These are phyloP conservation scores for Trididemnum miniatum DNA, from an alignment of 23 tunicate species.

Conservation along the genomic window DNA sequence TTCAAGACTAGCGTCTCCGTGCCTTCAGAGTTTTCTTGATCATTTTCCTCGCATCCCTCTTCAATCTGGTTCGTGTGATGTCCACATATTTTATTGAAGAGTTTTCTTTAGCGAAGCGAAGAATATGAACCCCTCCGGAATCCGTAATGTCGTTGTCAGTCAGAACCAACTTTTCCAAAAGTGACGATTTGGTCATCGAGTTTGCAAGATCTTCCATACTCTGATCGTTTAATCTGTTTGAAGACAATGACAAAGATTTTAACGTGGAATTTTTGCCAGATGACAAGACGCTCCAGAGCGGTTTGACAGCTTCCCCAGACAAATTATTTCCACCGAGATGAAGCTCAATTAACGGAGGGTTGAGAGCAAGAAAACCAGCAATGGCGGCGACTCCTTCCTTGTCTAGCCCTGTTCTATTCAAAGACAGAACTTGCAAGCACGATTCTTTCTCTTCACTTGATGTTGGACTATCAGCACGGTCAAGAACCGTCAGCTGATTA, in stretches of 20 bases:
- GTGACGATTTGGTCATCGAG: neutral
- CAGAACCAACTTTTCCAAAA: constrained; percentile 1
- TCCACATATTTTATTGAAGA: neutral
- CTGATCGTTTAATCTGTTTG: constrained; percentile 20
- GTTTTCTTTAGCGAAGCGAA: constrained; percentile 28
- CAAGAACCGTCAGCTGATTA: constrained; percentile 3
- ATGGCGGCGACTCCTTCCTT: constrained; percentile 27
- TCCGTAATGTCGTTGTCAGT: constrained; percentile 38
- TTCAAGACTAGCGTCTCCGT: no score
- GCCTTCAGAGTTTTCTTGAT: neutral
- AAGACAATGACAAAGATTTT: constrained; percentile 6
- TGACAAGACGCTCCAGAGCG: constrained; percentile 37
- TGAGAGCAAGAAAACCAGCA: constrained; percentile 25
- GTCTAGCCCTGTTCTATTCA: constrained; percentile 22
- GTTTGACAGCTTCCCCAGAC: constrained; percentile 18
- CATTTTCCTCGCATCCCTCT: constrained; percentile 23
- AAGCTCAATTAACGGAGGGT: constrained; percentile 24
- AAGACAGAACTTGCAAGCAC: constrained; percentile 19
- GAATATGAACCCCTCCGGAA: neutral
- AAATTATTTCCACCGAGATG: constrained; percentile 20
- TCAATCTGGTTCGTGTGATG: constrained; percentile 27
- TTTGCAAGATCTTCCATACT: constrained; percentile 12
- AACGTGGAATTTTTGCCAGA: constrained; percentile 34
- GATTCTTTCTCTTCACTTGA: neutral
- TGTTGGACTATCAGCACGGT: neutral